Evolutionary conservation across 2,113 vertebrate genomes (phyloP), one percentile per base, ranked within the genome.

Genomic region (Cololabis saira): DNA sequence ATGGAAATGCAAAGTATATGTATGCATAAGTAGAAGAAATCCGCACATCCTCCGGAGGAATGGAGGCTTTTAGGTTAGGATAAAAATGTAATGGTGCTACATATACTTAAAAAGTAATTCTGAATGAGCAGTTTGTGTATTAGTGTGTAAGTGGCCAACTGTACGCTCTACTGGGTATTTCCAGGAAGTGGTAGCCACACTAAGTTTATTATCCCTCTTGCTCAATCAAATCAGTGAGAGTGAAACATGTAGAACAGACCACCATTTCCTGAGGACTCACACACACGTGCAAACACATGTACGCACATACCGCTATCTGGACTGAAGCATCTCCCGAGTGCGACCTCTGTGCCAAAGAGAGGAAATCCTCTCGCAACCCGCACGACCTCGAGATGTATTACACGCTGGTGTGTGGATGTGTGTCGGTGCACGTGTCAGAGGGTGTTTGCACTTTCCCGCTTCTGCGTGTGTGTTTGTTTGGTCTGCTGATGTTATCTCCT

Each of bases 161-260:
- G 44, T 15, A 13, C 9, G 54, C 70, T 74, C 68, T 67, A 56
- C 15, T 61, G 82, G 77, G 74, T 77, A 76, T 83, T 82, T 83
- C 62, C 86, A 80, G 80, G 82, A 89, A 88, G 71, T 71, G 76
- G 82, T 71, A 74, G 77, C 74, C 58, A 86, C 83, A 86, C 79
- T 83, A 59, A 81, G 83, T 89, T 87, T 80, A 84, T 86, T 82
- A 80, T 78, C 78, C 62, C 71, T 72, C 61, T 75, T 75, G 77
- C 74, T 82, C 75, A 86, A 91, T 91, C 79, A 83, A 86, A 89
- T 90, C 85, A 88, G 76, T 50, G 78, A 82, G 45, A 76, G 74
- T 80, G 77, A 67, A 78, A 82, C 78, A 74, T 84, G 85, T 71
- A 63, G 67, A 73, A 65, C 71, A 74, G 78, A 61, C 72, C 67